Conservation (phyloP, 2,797 vertebrate genomes). For the Mycteria americana region DNA sequence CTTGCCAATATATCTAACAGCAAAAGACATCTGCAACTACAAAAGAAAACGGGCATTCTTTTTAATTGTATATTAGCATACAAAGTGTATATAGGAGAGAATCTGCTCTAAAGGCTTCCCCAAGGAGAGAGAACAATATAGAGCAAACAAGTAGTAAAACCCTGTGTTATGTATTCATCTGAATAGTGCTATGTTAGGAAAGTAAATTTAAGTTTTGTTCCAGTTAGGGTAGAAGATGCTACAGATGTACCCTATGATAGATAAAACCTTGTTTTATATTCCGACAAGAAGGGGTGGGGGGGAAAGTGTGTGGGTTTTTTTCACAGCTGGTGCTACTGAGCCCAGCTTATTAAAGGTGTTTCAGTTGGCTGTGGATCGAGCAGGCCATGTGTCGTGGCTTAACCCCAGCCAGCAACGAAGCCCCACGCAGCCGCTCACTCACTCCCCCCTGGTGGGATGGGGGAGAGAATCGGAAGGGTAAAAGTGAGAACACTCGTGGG, state of each 20-base stretch:
- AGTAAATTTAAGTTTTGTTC: background rate
- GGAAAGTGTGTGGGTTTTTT: fast-evolving
- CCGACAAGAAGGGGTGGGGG: background rate
- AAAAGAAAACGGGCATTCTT: background rate
- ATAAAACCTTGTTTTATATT: background rate
- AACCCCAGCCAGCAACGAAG: too few relatives aligned
- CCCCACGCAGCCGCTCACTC: too few relatives aligned
- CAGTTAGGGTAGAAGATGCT: background rate
- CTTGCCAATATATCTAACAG: background rate
- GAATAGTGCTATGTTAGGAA: background rate
- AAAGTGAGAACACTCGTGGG: too few relatives aligned
- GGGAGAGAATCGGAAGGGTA: too few relatives aligned
- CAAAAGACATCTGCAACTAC: background rate
- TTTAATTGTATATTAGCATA: background rate
- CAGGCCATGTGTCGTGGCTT: background rate
- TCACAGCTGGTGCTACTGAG: background rate
- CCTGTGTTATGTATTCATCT: background rate
- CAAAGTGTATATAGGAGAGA: background rate
- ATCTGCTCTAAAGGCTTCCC: background rate
- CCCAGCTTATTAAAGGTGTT: background rate
- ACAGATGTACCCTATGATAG: background rate
- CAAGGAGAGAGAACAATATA: background rate
- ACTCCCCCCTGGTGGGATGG: too few relatives aligned
- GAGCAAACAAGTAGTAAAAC: background rate
- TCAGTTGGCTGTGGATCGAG: background rate